Evolutionary conservation across 2,113 vertebrate species (phyloP), one percentile per base, ranked within the genome.

Genomic region (Cavia porcellus): DNA sequence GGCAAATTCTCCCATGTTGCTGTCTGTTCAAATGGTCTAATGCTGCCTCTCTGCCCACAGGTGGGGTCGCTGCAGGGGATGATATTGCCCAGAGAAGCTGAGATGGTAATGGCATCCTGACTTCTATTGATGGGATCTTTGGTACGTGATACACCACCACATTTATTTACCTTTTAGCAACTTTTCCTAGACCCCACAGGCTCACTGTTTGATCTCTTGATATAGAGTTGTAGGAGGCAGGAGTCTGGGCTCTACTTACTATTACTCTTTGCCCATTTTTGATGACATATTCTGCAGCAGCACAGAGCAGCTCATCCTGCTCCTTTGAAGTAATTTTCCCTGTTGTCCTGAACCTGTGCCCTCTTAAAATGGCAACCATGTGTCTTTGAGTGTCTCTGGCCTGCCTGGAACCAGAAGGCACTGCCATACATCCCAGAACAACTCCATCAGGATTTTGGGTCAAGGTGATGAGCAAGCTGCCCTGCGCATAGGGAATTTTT

Each of bases 301-400:
- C 0, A 3, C 20, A 17, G 95, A 97, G 2, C 0, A 68, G 81
- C 94, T 97, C 88, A 32, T 11, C 55, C 17, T 66, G 24, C 55
- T 96, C 86, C 94, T 97, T 97, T 95, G 98, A 98, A 96, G 97
- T 97, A 97, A 97, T 97, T 98, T 98, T 86, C 91, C 64, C 95
- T 90, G 93, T 38, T 97, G 93, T 97, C 92, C 66, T 7, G 88
- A 96, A 93, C 94, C 86, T 96, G 96, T 97, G 97, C 35, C 94
- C 97, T 97, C 95, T 97, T 89, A 88, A 59, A 70, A 96, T 90
- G 98, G 97, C 98, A 97, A 98, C 96, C 98, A 98, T 97, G 98
- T 98, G 98, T 98, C 96, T 98, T 80, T 59, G 89, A 97, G 95
- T 97, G 97, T 97, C 96, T 97, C 95, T 89, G 97, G 97, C 96